phyloP scores from a whole-genome alignment of 1,140 invertebrate genomes.

The Lepidotrigona ventralis region DNA sequence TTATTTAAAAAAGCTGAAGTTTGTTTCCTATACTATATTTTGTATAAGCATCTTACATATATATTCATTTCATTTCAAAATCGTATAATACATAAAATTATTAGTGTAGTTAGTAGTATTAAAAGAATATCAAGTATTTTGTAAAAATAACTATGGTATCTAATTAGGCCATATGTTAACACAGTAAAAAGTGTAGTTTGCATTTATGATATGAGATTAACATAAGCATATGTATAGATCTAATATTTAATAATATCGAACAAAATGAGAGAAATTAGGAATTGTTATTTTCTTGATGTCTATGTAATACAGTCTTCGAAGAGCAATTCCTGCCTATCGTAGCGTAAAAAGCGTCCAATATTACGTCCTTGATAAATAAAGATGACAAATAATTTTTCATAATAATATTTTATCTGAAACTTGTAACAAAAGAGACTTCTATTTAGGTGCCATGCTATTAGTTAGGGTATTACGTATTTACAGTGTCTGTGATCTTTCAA shows the following conservation, averaged over 20 bases:
- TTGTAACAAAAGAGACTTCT: conserved; percentile 32
- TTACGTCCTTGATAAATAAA: conserved; percentile 32
- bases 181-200: conserved; percentile 5
- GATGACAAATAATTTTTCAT: conserved; percentile 45
- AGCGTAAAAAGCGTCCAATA: conserved; percentile 33
- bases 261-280: conserved; percentile 15
- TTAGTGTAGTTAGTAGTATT: not conserved
- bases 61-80: conserved; percentile 12
- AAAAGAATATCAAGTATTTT: conserved; percentile 22
- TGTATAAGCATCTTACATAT: conserved; percentile 11
- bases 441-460: conserved; percentile 32
- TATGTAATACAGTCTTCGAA: conserved; percentile 11
- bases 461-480: conserved; percentile 36
- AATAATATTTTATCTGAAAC: conserved; percentile 51
- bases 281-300: conserved; percentile 51
- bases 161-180: not conserved
- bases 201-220: conserved; percentile 7
- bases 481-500: conserved; percentile 49
- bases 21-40: conserved; percentile 21
- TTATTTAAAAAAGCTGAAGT: conserved; percentile 11
- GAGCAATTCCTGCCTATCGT: conserved; percentile 48
- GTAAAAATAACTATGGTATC: not conserved
- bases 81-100: conserved; percentile 4
- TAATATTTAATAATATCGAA: conserved; percentile 14
- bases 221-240: conserved; percentile 53